Evolutionary conservation across 2,888 invertebrate genomes (phyloP).

Genomic region (Oxyteleia sp.): DNA sequence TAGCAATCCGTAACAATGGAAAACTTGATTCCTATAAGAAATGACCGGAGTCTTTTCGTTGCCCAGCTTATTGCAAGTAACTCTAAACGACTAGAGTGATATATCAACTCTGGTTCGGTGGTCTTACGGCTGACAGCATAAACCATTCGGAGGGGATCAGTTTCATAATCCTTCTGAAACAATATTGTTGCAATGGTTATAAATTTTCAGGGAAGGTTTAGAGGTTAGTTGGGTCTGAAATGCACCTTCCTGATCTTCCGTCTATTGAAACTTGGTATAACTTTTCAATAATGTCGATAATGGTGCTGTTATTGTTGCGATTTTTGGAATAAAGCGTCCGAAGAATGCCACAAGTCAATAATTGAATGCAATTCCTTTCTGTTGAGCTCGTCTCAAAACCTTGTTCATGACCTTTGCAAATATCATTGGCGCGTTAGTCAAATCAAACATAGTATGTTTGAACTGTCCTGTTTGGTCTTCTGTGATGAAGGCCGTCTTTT

Average conservation of each 20-base stretch:
- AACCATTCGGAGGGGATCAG: not conserved
- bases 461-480: no score
- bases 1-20: conserved; percentile 15
- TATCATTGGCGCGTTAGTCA: no score
- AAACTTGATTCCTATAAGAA: conserved; percentile 60
- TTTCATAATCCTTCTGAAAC: conserved; percentile 1
- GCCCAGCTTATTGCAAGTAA: conserved; percentile 28
- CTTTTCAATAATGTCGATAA: no score
- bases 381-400: not conserved
- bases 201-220: conserved; percentile 8
- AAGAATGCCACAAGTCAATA: no score
- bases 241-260: no score
- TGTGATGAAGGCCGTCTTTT: no score
- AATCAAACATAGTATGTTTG: no score
- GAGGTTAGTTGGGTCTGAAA: not conserved
- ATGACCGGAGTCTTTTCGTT: conserved; percentile 11
- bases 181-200: conserved; percentile 30
- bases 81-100: conserved; percentile 35
- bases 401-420: no score
- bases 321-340: no score
- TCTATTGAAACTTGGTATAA: no score
- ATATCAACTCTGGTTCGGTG: not conserved
- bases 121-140: conserved; percentile 44
- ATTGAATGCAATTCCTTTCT: no score
- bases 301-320: no score